These are phyloP conservation scores for Argyresthia albistria DNA, from an alignment of 2,888 invertebrate genomes.

Conservation along the genomic window DNA sequence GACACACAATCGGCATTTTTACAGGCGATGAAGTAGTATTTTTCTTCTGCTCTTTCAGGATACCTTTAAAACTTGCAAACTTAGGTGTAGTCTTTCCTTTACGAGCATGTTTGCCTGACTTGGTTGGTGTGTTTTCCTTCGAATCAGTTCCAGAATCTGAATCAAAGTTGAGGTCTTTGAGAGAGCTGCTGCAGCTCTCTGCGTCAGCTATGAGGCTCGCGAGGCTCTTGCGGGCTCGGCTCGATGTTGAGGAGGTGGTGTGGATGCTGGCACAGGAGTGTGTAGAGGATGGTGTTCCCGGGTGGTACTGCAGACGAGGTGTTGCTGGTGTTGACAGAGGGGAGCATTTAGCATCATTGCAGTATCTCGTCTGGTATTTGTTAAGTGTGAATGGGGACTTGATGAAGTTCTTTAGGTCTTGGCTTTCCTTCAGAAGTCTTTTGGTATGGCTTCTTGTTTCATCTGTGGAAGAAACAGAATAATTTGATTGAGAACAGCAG, in stretches of 20 bases:
- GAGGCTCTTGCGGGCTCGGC: slow-evolving; percentile 53
- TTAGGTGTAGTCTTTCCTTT: slow-evolving; percentile 42
- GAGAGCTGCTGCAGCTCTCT: slow-evolving; percentile 64
- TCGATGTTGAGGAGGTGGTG: slow-evolving; percentile 56
- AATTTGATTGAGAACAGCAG: too few relatives aligned
- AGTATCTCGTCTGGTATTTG: slow-evolving; percentile 51
- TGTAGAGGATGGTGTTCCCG: slow-evolving; percentile 55
- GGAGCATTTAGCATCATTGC: slow-evolving; percentile 35
- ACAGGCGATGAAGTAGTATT: slow-evolving; percentile 19
- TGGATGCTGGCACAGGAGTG: slow-evolving; percentile 56
- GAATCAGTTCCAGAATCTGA: slow-evolving; percentile 58
- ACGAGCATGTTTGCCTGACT: slow-evolving; percentile 35
- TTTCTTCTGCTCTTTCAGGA: slow-evolving; percentile 48
- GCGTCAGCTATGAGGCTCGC: slow-evolving; percentile 61
- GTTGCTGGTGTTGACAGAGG: slow-evolving; percentile 54
- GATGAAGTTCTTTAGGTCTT: slow-evolving; percentile 57
- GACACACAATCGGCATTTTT: slow-evolving; percentile 26
- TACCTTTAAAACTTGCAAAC: slow-evolving; percentile 50
- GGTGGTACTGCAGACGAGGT: slow-evolving; percentile 49
- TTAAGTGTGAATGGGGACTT: slow-evolving; percentile 63
- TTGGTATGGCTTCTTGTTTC: slow-evolving; percentile 42
- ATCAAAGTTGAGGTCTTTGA: slow-evolving; percentile 64
- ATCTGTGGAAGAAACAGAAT: slow-evolving; percentile 21
- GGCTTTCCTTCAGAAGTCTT: slow-evolving; percentile 38
- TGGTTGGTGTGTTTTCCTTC: slow-evolving; percentile 61